Evolutionary conservation across 2,797 vertebrate genomes (phyloP).

Genomic region (Notamacropus eugenii): DNA sequence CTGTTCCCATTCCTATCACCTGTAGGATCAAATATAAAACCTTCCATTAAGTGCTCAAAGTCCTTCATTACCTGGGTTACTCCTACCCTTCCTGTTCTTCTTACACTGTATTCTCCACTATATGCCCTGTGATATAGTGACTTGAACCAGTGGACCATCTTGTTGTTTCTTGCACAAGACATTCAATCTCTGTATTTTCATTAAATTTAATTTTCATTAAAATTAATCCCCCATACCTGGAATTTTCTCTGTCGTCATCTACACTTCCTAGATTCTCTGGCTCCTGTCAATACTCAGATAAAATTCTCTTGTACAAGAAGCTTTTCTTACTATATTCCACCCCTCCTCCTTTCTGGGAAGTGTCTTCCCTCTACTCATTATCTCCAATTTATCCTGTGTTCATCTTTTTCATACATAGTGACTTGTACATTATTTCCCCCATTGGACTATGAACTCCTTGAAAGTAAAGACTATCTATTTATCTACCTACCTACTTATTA

Average conservation of each 20-base stretch:
- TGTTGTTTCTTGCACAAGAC: neutral
- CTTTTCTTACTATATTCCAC: neutral
- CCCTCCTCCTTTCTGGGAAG: neutral
- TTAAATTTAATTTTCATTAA: neutral
- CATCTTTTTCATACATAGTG: neutral
- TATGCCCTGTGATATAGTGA: neutral
- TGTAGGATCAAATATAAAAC: neutral
- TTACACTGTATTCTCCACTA: neutral
- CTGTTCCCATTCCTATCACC: neutral
- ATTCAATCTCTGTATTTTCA: neutral
- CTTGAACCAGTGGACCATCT: neutral
- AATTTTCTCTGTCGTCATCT: neutral
- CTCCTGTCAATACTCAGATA: neutral
- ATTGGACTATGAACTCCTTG: neutral
- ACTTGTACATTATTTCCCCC: neutral
- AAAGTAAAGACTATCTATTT: neutral
- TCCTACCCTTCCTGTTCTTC: neutral
- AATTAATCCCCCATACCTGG: neutral
- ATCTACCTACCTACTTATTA: neutral
- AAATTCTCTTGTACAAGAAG: neutral
- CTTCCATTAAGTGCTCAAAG: neutral
- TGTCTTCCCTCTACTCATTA: neutral
- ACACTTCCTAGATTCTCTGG: neutral
- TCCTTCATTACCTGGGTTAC: neutral
- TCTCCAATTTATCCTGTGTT: neutral